Base-by-base conservation (phyloP, 2,888 invertebrate genomes). In the Autographa pulchrina region DNA sequence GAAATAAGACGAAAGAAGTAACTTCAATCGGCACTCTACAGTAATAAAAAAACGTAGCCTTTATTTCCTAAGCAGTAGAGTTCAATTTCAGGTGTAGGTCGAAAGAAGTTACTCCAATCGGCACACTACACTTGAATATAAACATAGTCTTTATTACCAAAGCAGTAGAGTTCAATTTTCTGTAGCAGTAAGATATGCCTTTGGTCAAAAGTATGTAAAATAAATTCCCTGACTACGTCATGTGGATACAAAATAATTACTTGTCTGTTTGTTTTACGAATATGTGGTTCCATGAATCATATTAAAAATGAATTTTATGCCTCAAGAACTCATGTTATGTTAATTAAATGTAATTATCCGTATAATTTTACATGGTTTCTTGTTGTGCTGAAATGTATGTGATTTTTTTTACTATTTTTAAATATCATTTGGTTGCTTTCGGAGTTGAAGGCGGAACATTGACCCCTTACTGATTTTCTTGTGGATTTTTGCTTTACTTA, bases 231-330 rank as follows among this genome's bases (percentile, higher is more conserved):
- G 18, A 16, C 54, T 62, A n/a, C 71, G 76, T 78, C 75, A 64
- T 81, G 84, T 52, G 74, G 72, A 72, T 83, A 72, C 76, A 74
- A 82, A 83, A 76, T 74, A 78, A 83, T 66, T 67, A 69, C 63
- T 63, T 14, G 72, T 67, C 60, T 59, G 67, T 70, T 56, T 81
- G 75, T 82, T 82, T 20, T 68, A 78, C 65, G 66, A 78, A 77
- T 77, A 77, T 68, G 77, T 68, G 60, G 13, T 58, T 25, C 62
- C 32, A 25, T 80, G 54, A 16, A 75, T 78, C 65, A 72, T 66
- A 62, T 62, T 80, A 52, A 65, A 68, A 56, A 59, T 20, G 58
- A 32, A 31, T 58, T 58, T 32, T n/a, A 32, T 56, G 2, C 13
- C 20, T 20, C 8, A 25, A 25, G 4, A 56, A 25, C 25, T 56